Evolutionary conservation across 2,113 vertebrate species (phyloP), one percentile per base, ranked within the genome.

Genomic region (Pluvialis apricaria): DNA sequence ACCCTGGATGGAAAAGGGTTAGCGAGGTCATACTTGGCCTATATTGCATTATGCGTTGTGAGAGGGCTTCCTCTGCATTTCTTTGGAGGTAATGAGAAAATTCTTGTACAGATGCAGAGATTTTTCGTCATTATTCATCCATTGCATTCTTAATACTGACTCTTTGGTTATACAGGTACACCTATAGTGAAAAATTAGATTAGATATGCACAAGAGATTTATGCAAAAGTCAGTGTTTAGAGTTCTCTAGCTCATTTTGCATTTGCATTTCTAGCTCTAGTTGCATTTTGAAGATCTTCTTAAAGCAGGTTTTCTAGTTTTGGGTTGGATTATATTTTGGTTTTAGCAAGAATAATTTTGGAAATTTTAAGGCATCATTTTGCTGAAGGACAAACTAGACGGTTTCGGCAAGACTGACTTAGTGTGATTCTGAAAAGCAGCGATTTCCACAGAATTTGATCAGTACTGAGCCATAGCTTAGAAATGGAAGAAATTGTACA

Each of bases 231-330:
- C 36, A 49, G 4, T 49, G 9, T 36, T 84, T 51, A 22, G 14
- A 66, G 13, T 38, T 92, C 29, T 70, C 9, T 31, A 78, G 26
- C 17, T 80, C 45, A 32, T 44, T 66, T 44, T 44, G 13, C 31
- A 66, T 66, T 44, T 66, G 64, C 18, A 32, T 15, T 20, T 32
- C 14, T 66, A 66, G 29, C 9, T 66, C 29, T 66, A 54, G 5
- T 4, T 58, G 52, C 13, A 38, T 11, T 82, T 92, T 64, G 11
- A 29, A 78, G 17, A 36, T 44, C 16, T 77, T 88, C 55, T 69
- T 82, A 68, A 79, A 32, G 24, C 0, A 42, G 8, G 3, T 38
- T 72, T 1, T 18, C 4, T 19, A 13, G 4, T 0, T 82, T 64
- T 88, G 5, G 15, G 2, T 28, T 70, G 11, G 17, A 87, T 75